Evolutionary conservation across 1,140 invertebrate species (phyloP).

Genomic region (Physella acuta): DNA sequence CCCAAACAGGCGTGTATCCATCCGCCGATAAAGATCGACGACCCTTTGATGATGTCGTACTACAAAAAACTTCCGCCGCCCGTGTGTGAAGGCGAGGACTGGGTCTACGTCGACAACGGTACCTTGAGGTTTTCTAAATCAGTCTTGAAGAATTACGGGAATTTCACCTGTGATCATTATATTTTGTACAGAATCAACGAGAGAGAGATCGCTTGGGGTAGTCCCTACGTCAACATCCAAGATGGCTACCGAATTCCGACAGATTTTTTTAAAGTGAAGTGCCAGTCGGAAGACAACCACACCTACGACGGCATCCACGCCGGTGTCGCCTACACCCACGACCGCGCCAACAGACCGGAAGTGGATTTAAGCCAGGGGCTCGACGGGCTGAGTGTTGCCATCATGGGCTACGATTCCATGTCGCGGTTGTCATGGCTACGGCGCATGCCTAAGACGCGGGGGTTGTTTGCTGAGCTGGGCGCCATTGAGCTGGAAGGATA

Average conservation of each 20-base stretch:
- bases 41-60: constrained; percentile 72
- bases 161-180: constrained; percentile 39
- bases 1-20: constrained; percentile 67
- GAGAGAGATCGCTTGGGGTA: constrained; percentile 25
- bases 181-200: constrained; percentile 28
- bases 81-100: constrained; percentile 63
- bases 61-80: constrained; percentile 66
- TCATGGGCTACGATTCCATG: constrained; percentile 80
- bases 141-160: constrained; percentile 29
- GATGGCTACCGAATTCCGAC: constrained; percentile 32
- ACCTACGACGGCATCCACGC: constrained; percentile 47
- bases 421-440: constrained; percentile 83
- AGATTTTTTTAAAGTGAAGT: constrained; percentile 47
- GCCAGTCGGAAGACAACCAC: constrained; percentile 33
- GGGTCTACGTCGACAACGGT: constrained; percentile 43
- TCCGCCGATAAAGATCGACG: constrained; percentile 68
- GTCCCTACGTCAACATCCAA: constrained; percentile 27
- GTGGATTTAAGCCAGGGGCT: background rate
- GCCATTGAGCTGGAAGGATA: constrained; percentile 76
- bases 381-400: background rate
- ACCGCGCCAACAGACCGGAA: background rate
- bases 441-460: constrained; percentile 78
- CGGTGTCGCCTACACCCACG: constrained; percentile 35
- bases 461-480: constrained; percentile 74
- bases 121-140: constrained; percentile 29